Evolutionary conservation across 2,888 invertebrate species (phyloP).

Genomic region (Caenorhabditis wallacei): DNA sequence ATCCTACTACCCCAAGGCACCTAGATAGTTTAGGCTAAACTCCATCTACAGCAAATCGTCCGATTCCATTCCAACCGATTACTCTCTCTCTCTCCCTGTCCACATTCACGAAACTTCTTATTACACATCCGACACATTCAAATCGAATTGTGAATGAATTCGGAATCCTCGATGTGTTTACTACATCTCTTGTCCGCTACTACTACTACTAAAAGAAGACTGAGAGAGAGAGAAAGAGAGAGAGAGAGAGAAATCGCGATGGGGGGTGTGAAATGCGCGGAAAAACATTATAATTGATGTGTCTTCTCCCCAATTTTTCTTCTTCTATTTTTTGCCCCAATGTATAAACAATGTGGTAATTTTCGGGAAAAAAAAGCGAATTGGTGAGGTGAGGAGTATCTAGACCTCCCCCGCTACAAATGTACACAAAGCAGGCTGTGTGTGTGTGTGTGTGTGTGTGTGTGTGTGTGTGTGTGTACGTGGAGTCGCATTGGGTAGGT

Average conservation of each 20-base stretch:
- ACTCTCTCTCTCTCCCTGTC: not conserved
- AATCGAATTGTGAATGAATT: constrained; percentile 5
- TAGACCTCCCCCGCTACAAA: constrained; percentile 6
- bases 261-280: constrained; percentile 38
- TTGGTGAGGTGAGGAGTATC: constrained; percentile 6
- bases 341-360: constrained; percentile 51
- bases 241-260: no score
- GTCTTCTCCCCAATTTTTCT: not conserved
- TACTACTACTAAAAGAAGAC: not conserved
- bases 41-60: no score
- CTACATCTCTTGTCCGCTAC: not conserved
- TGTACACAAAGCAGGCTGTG: constrained; percentile 1
- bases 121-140: constrained; percentile 4
- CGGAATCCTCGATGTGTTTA: not conserved
- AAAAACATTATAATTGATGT: constrained; percentile 59
- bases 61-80: not conserved
- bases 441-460: no score
- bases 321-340: not conserved
- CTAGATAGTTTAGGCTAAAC: no score
- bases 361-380: constrained; percentile 9
- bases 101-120: not conserved
- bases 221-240: not conserved
- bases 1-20: no score
- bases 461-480: constrained; percentile 1
- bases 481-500: not conserved